These are phyloP conservation scores for Eulemur albifrons DNA, from an alignment of 2,797 vertebrate species.

Conservation along the genomic window DNA sequence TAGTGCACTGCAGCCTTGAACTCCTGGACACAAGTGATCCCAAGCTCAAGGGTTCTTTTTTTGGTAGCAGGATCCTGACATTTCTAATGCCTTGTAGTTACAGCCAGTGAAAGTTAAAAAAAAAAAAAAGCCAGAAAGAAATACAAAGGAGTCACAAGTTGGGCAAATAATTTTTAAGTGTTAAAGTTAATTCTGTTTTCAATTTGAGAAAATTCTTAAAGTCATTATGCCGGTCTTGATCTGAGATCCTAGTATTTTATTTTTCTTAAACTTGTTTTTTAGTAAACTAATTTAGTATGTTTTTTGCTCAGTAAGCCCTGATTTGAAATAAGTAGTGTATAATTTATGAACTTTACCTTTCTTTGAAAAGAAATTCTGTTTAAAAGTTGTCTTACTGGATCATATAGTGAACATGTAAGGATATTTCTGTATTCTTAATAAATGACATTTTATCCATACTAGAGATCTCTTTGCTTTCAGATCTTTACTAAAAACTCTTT, in stretches of 20 bases:
- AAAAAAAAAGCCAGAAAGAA: neutral
- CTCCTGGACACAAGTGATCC: neutral
- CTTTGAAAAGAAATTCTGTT: neutral
- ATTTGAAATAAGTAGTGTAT: neutral
- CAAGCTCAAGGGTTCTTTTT: neutral
- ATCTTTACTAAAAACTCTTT: neutral
- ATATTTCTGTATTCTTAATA: neutral
- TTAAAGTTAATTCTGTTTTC: neutral
- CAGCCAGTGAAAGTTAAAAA: neutral
- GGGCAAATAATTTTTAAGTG: neutral
- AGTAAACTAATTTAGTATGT: neutral
- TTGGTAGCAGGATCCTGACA: neutral
- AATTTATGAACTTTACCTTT: neutral
- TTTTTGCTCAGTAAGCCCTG: neutral
- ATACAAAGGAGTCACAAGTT: neutral
- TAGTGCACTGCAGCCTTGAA: neutral
- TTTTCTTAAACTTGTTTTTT: neutral
- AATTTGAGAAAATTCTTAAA: neutral
- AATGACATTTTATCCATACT: neutral
- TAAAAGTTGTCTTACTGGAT: neutral
- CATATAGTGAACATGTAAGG: neutral
- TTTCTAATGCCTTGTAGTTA: conserved; percentile 16
- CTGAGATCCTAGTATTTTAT: neutral
- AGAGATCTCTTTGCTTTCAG: neutral
- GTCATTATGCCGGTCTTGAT: neutral